These are phyloP conservation scores for Serripes groenlandicus DNA, from an alignment of 2,888 invertebrate genomes.

Conservation along the genomic window DNA sequence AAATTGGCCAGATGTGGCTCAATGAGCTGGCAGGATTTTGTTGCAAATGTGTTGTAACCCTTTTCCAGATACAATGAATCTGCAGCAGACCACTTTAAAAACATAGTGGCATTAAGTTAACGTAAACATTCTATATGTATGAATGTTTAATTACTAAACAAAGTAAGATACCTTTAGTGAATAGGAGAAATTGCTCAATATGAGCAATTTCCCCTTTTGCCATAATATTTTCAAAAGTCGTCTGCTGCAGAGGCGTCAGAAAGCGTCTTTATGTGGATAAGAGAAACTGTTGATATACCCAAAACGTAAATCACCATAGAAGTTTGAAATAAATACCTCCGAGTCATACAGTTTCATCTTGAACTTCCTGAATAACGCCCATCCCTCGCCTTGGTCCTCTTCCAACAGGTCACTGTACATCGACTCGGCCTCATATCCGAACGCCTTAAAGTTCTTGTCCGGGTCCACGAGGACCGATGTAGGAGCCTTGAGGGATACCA, in stretches of 20 bases:
- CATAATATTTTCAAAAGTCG: neutral
- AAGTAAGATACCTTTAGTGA: neutral
- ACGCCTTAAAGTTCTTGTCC: slow-evolving; percentile 25
- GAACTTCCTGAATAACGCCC: slow-evolving; percentile 41
- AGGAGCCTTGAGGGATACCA: slow-evolving; percentile 42
- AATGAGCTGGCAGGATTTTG: too few relatives aligned
- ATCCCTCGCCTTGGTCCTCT: slow-evolving; percentile 21
- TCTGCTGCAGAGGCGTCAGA: neutral
- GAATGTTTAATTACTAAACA: too few relatives aligned
- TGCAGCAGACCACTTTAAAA: too few relatives aligned
- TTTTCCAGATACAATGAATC: too few relatives aligned
- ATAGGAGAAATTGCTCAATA: slow-evolving; percentile 1
- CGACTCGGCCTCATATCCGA: slow-evolving; percentile 37
- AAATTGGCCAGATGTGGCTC: too few relatives aligned
- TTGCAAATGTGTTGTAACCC: too few relatives aligned
- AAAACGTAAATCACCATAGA: too few relatives aligned
- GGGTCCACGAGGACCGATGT: slow-evolving; percentile 36
- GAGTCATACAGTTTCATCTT: slow-evolving; percentile 33
- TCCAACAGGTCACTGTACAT: slow-evolving; percentile 29
- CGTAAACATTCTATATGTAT: too few relatives aligned
- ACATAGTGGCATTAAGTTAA: too few relatives aligned
- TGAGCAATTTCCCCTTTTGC: neutral
- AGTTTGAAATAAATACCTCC: neutral
- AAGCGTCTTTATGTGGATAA: neutral
- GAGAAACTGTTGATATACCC: too few relatives aligned